Evolutionary conservation across 2,113 vertebrate species (phyloP), one percentile per base, ranked within the genome.

Genomic region (Chauna torquata): DNA sequence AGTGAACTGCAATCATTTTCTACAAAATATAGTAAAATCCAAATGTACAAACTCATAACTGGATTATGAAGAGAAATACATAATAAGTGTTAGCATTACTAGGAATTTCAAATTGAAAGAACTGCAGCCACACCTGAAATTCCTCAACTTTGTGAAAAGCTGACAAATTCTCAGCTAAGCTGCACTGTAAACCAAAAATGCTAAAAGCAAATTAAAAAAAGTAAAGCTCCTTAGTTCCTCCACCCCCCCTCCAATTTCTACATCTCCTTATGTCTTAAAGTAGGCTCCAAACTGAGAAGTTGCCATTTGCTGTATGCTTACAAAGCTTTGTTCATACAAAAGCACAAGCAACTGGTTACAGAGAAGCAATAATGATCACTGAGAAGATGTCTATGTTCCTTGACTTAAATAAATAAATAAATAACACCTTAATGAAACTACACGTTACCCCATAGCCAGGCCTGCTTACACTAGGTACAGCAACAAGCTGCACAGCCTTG

Each of bases 291-390:
- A 90, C 84, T 49, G 15, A 50, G 59, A 50, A 25, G 22, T 5
- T 70, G 45, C 13, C 10, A 28, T n/a, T 30, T 7, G 1, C 13
- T 16, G 3, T 36, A 42, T 4, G 6, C 4, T 3, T 8, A 82
- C 16, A 82, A 18, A 52, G 40, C 18, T 5, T 34, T 59, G 16
- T 24, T 44, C 34, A 28, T 25, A 49, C 0, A 0, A 55, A 85
- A 78, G 11, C 40, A 17, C 32, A 61, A 82, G 15, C 7, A 85
- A 78, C 12, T 1, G 3, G 13, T 22, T 71, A 59, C 23, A 27
- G 38, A 40, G 38, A 40, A 28, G 27, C 23, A 54, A 11, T 5
- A 36, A 47, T 11, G 40, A 62, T 14, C 22, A 42, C 14, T 6
- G 15, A 70, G 30, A 52, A 77, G 92, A 52, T 0, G 4, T 9